Percentiles rank a stretch among this genome's conserved stretches.
phyloP scores from a whole-genome alignment of 53 echinoderm and acorn worm species.

The Mesocentrotus franciscanus region DNA sequence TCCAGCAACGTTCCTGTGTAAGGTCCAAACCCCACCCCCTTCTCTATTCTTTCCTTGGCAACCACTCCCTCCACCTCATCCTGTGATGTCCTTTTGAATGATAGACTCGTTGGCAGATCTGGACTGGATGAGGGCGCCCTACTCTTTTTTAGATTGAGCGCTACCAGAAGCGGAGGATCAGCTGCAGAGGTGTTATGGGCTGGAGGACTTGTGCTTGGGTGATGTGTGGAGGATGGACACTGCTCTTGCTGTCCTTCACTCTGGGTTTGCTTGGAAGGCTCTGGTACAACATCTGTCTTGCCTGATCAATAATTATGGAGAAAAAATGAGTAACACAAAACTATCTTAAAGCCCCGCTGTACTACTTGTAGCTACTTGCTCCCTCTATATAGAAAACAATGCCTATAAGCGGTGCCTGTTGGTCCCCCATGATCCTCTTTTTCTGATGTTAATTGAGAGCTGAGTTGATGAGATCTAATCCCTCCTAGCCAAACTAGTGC shows the following conservation, averaged over 20 bases:
- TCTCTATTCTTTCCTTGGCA: constrained; percentile 11
- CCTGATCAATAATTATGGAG: neutral
- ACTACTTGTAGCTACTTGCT: too few relatives aligned
- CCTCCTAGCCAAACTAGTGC: too few relatives aligned
- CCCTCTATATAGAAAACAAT: too few relatives aligned
- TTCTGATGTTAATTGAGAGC: too few relatives aligned
- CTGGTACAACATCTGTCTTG: neutral
- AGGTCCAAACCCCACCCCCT: constrained; percentile 53
- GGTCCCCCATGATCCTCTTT: too few relatives aligned
- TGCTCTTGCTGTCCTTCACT: neutral
- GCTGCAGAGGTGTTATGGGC: neutral
- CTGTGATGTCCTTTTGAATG: neutral
- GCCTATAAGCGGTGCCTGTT: too few relatives aligned
- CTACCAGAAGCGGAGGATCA: constrained; percentile 15
- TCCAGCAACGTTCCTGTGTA: constrained; percentile 13
- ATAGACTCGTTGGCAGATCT: neutral
- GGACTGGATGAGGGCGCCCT: neutral
- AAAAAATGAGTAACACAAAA: too few relatives aligned
- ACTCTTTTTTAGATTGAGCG: constrained; percentile 30
- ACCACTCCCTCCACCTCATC: neutral
- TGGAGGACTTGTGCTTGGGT: neutral
- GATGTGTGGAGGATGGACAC: neutral
- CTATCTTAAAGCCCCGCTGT: too few relatives aligned
- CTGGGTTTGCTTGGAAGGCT: neutral
- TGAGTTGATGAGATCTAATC: too few relatives aligned